These are phyloP conservation scores for Anagrus nilaparvatae DNA, from an alignment of 1,140 invertebrate species.

Conservation along the genomic window DNA sequence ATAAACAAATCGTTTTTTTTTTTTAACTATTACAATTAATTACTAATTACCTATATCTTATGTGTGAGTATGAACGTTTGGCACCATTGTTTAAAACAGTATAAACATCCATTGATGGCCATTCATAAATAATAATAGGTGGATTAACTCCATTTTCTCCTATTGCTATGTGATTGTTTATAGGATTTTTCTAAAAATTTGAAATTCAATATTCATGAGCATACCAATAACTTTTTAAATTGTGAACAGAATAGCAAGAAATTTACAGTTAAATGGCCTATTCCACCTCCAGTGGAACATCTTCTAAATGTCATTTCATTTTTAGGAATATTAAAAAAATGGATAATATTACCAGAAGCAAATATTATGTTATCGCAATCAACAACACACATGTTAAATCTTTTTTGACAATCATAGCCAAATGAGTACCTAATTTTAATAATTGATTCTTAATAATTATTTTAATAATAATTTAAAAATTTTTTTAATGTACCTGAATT, in stretches of 20 bases:
- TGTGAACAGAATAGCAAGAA: conserved; percentile 2
- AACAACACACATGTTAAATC: conserved; percentile 67
- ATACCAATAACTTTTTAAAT: not conserved
- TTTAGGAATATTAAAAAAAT: conserved; percentile 61
- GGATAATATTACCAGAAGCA: conserved; percentile 69
- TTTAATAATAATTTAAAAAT: not conserved
- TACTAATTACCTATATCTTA: conserved; percentile 65
- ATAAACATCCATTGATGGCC: conserved; percentile 64
- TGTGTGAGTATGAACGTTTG: conserved; percentile 54
- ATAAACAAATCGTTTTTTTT: too few species aligned
- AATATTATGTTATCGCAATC: conserved; percentile 65
- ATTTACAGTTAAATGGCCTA: conserved; percentile 67
- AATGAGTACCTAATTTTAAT: conserved; percentile 65
- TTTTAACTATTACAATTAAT: too few species aligned
- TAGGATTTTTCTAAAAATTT: conserved; percentile 60
- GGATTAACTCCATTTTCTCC: conserved; percentile 59
- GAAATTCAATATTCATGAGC: conserved; percentile 1
- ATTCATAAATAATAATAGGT: conserved; percentile 72
- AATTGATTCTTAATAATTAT: conserved; percentile 5
- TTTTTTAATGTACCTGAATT: conserved; percentile 30
- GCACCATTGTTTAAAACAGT: conserved; percentile 66
- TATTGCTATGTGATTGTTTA: conserved; percentile 62
- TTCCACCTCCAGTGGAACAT: conserved; percentile 60
- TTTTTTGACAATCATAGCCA: conserved; percentile 74
- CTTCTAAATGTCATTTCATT: conserved; percentile 57